phyloP scores from a whole-genome alignment of 1,140 invertebrate species.

The Platorchestia sp. region DNA sequence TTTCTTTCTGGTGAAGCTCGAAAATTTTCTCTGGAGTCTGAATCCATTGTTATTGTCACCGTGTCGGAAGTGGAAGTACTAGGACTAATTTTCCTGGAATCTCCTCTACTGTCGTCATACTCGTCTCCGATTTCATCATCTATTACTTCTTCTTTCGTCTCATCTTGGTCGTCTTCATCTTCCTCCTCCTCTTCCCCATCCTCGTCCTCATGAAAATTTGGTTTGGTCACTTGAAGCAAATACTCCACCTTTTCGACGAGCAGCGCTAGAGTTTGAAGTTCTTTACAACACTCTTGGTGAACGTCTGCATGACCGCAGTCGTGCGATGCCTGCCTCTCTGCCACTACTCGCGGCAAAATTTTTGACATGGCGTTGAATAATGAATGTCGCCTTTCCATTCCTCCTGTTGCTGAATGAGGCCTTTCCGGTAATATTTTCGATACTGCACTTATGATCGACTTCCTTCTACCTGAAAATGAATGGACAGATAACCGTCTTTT shows the following conservation, averaged over 20 bases:
- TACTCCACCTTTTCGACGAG: conserved; percentile 13
- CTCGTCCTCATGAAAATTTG: neutral
- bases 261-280: neutral
- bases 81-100: neutral
- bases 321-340: neutral
- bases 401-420: neutral
- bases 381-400: neutral
- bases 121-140: neutral
- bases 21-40: neutral
- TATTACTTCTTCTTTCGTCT: neutral
- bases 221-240: neutral
- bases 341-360: neutral
- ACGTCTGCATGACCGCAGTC: neutral
- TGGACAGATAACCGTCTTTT: neutral
- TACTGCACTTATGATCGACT: neutral
- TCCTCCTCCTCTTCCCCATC: neutral
- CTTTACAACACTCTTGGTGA: neutral
- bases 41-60: neutral
- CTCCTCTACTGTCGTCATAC: neutral
- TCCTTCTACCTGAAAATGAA: neutral
- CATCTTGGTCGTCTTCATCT: neutral
- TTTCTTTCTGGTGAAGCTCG: neutral
- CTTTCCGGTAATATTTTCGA: neutral
- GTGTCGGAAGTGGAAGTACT: neutral
- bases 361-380: neutral